These are phyloP conservation scores for Meles meles DNA, from an alignment of 2,113 vertebrate species.

Conservation along the genomic window DNA sequence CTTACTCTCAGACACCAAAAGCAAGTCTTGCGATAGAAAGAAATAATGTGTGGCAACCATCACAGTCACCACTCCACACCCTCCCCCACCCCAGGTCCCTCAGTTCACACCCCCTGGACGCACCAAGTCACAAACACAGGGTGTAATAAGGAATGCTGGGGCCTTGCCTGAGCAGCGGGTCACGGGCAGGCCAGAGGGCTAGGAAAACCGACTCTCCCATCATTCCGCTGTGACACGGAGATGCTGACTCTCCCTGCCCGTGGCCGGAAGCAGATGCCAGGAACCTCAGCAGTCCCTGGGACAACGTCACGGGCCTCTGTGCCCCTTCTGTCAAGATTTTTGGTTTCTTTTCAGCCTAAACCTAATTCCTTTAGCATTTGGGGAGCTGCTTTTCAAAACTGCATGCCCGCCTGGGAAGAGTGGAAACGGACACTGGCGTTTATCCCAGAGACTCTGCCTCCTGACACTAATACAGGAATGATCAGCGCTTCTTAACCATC, in stretches of 20 bases:
- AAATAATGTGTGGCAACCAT: neutral
- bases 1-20: neutral
- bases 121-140: neutral
- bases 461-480: neutral
- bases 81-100: rapidly evolving
- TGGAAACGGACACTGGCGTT: neutral
- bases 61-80: neutral
- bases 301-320: neutral
- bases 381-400: neutral
- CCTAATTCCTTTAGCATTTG: neutral
- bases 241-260: neutral
- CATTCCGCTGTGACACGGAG: neutral
- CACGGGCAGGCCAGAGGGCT: neutral
- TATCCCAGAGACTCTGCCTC: neutral
- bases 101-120: neutral
- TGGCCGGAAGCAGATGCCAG: neutral
- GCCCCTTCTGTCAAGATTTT: neutral
- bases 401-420: neutral
- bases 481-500: neutral
- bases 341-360: neutral
- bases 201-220: neutral
- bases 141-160: neutral
- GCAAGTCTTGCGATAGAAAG: neutral
- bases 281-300: neutral
- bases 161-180: neutral